Percentiles rank a stretch among this genome's conserved stretches.
phyloP scores from a whole-genome alignment of 1,140 invertebrate genomes.

The Drosophila grimshawi region DNA sequence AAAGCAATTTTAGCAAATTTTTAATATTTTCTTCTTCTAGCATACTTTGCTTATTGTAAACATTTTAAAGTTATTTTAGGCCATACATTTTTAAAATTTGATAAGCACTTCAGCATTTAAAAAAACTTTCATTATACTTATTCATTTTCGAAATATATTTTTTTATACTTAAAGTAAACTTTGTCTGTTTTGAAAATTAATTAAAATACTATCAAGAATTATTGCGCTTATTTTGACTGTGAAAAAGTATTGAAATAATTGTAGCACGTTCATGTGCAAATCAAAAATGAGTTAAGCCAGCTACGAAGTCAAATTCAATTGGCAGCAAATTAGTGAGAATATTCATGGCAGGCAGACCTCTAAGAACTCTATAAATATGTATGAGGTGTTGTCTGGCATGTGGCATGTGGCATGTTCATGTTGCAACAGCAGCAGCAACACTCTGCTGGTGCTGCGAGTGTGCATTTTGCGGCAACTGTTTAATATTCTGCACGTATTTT shows the following conservation, averaged over 20 bases:
- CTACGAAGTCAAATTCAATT: slow-evolving; percentile 53
- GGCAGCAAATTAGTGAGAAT: slow-evolving; percentile 62
- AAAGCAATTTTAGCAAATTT: no score
- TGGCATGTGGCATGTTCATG: slow-evolving; percentile 17
- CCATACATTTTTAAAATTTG: no score
- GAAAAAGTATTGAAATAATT: not conserved
- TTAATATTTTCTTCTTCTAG: no score
- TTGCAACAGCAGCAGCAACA: slow-evolving; percentile 9
- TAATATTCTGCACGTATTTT: slow-evolving; percentile 49
- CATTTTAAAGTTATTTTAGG: no score
- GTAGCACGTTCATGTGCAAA: not conserved
- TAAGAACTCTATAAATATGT: slow-evolving; percentile 51
- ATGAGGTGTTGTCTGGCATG: slow-evolving; percentile 29
- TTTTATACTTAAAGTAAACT: no score
- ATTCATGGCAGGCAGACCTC: slow-evolving; percentile 37
- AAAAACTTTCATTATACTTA: no score
- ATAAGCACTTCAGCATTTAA: no score
- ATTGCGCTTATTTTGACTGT: not conserved
- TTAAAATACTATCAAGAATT: no score
- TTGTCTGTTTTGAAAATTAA: no score
- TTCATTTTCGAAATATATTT: no score
- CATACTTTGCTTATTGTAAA: no score
- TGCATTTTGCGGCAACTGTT: slow-evolving; percentile 15
- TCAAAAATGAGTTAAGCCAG: slow-evolving; percentile 17
- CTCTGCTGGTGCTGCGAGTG: not conserved